Conservation (phyloP, 2,888 invertebrate genomes). For the Portevinia maculata region DNA sequence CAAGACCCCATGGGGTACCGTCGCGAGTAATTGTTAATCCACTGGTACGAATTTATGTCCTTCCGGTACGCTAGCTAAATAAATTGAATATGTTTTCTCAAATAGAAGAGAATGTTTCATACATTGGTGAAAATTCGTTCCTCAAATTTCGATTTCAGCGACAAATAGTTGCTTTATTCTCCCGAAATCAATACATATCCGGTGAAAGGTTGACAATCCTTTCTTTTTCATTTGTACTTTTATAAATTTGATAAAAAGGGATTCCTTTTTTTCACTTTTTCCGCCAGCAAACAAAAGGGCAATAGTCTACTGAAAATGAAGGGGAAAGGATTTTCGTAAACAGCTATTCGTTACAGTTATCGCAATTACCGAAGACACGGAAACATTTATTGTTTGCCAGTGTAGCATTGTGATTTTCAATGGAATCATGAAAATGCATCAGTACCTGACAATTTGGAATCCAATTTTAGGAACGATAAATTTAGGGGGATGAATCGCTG, state of each 20-base stretch:
- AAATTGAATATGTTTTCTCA: conserved; percentile 42
- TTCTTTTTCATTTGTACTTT: conserved; percentile 50
- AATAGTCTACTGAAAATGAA: conserved; percentile 34
- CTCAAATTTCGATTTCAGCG: conserved; percentile 43
- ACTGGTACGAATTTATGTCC: conserved; percentile 65
- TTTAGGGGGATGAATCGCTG: conserved; percentile 47
- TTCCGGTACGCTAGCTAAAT: conserved; percentile 63
- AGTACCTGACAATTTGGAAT: conserved; percentile 66
- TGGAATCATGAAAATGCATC: conserved; percentile 51
- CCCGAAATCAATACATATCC: conserved; percentile 65
- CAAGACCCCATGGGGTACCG: conserved; percentile 49
- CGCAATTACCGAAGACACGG: conserved; percentile 65
- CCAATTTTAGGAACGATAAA: conserved; percentile 71
- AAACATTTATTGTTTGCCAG: conserved; percentile 50
- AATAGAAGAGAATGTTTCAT: conserved; percentile 29
- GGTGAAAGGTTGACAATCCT: conserved; percentile 71
- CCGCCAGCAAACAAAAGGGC: conserved; percentile 52
- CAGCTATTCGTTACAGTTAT: conserved; percentile 73
- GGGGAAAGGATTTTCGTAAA: conserved; percentile 58
- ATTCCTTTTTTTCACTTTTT: conserved; percentile 49
- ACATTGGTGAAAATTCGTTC: conserved; percentile 2
- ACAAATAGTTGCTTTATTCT: conserved; percentile 61
- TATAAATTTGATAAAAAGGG: conserved; percentile 37
- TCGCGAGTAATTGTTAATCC: conserved; percentile 62
- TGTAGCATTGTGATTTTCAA: conserved; percentile 28